Conservation (phyloP, 2,797 vertebrate genomes). For the Tauraco hartlaubi region DNA sequence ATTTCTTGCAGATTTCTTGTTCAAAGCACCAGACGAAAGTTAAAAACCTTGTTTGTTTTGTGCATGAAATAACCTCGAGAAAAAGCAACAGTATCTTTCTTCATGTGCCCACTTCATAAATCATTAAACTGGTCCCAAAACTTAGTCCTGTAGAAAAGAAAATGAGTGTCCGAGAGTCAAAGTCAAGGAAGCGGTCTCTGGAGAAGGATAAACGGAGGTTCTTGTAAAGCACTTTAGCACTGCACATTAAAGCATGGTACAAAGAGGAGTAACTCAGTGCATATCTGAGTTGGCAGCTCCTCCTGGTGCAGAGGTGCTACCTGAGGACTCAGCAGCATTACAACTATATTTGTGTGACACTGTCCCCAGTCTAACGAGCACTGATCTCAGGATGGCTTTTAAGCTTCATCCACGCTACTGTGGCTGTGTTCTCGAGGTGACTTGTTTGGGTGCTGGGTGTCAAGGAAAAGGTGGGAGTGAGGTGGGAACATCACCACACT, state of each 20-base stretch:
- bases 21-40: neutral
- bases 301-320: neutral
- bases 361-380: neutral
- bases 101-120: slow-evolving; percentile 24
- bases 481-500: neutral
- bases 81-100: neutral
- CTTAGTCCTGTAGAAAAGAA: slow-evolving; percentile 22
- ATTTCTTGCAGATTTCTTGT: neutral
- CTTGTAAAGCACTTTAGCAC: neutral
- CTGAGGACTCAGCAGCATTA: neutral
- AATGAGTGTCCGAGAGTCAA: neutral
- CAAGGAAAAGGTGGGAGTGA: neutral
- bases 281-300: neutral
- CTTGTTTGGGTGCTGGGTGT: neutral
- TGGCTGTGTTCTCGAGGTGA: neutral
- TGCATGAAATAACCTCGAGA: slow-evolving; percentile 37
- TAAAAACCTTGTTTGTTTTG: neutral
- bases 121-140: slow-evolving; percentile 18
- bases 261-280: neutral
- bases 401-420: neutral
- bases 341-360: neutral
- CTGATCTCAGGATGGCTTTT: neutral
- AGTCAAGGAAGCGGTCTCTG: neutral
- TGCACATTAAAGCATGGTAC: neutral
- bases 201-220: neutral